Evolutionary conservation across 2,888 invertebrate genomes (phyloP).

Genomic region (Fragum fragum): DNA sequence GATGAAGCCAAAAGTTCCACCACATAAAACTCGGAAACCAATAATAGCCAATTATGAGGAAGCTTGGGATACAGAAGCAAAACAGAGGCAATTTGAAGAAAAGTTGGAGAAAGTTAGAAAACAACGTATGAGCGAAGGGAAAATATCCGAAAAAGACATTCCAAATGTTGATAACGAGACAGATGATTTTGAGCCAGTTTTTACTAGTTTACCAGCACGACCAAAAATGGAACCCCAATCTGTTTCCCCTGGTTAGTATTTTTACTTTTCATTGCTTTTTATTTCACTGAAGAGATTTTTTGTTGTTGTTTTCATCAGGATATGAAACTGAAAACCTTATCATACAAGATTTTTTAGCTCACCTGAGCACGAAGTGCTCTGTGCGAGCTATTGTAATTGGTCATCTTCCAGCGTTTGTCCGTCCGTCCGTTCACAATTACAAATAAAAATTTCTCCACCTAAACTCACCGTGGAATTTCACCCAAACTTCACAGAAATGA

Average conservation of each 20-base stretch:
- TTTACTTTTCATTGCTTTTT: too few species aligned
- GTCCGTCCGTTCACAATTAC: too few species aligned
- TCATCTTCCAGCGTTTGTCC: too few species aligned
- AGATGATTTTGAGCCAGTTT: not conserved
- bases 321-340: too few species aligned
- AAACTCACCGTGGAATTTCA: too few species aligned
- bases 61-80: slow-evolving; percentile 81
- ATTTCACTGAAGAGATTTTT: too few species aligned
- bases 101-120: slow-evolving; percentile 72
- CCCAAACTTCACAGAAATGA: too few species aligned
- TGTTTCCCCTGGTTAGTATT: slow-evolving; percentile 16
- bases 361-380: too few species aligned
- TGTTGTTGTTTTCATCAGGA: too few species aligned
- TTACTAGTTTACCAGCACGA: slow-evolving; percentile 1
- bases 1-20: slow-evolving; percentile 2
- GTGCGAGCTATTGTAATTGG: too few species aligned
- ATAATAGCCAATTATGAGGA: slow-evolving; percentile 76
- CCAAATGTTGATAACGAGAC: slow-evolving; percentile 12
- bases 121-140: slow-evolving; percentile 49
- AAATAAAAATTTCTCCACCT: too few species aligned
- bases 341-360: too few species aligned
- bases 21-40: slow-evolving; percentile 1
- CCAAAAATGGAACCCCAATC: not conserved
- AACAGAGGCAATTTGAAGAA: slow-evolving; percentile 80
- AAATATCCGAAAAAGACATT: slow-evolving; percentile 12